These are phyloP conservation scores for Trachythela sp. DNA, from an alignment of 64 coral and sea anemone species.

Conservation along the genomic window DNA sequence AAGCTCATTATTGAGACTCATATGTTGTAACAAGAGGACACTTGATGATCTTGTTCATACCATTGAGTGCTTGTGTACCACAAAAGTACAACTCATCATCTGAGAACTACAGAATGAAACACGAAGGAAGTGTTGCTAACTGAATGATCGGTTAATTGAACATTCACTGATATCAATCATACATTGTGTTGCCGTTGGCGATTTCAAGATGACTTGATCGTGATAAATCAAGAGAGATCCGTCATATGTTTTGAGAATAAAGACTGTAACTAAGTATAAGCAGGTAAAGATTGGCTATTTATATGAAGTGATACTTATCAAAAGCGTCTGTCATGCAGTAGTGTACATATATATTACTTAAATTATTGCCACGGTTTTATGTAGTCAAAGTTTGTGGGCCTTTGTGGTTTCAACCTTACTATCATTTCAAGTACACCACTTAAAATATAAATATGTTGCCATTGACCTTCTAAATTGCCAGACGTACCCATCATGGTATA, in stretches of 20 bases:
- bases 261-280: background rate
- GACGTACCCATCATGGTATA: too few species aligned
- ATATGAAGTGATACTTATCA: background rate
- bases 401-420: background rate
- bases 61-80: background rate
- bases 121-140: background rate
- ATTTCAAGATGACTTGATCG: background rate
- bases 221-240: background rate
- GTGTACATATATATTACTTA: too few species aligned
- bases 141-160: background rate
- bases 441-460: too few species aligned
- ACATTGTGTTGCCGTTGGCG: background rate
- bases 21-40: background rate
- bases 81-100: background rate
- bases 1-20: conserved; percentile 3
- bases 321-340: background rate
- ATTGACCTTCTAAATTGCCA: too few species aligned
- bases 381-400: background rate
- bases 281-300: background rate
- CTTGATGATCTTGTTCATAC: background rate
- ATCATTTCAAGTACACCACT: too few species aligned
- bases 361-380: background rate
- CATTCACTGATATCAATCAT: background rate
- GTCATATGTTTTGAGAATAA: background rate
- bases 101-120: background rate